Conservation (phyloP, 2,113 vertebrate genomes). For the Synchiropus splendidus region DNA sequence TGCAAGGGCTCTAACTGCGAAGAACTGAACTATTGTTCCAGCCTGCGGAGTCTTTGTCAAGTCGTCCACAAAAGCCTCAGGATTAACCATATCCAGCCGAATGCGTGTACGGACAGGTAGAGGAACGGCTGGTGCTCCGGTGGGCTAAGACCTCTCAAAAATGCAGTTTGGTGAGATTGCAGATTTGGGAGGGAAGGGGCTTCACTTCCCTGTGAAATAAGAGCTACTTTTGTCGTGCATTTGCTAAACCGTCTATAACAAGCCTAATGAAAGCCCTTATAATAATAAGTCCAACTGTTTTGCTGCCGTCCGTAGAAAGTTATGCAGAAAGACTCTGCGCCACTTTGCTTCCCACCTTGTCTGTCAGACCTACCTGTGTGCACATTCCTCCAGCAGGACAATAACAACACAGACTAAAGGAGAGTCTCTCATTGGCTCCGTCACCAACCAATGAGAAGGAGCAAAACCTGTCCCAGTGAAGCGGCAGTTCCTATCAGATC, state of each 20-base stretch:
- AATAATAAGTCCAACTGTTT: not conserved
- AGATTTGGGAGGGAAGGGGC: slow-evolving; percentile 32
- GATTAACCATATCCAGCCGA: slow-evolving; percentile 54
- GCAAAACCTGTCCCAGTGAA: slow-evolving; percentile 39
- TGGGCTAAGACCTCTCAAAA: slow-evolving; percentile 61
- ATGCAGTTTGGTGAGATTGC: slow-evolving; percentile 70
- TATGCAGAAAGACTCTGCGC: too few relatives aligned
- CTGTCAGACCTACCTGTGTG: slow-evolving; percentile 22
- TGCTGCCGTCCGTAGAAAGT: too few relatives aligned
- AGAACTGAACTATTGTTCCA: slow-evolving; percentile 19
- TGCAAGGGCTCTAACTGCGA: too few relatives aligned
- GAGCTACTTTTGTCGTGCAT: too few relatives aligned
- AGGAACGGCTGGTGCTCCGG: slow-evolving; percentile 60
- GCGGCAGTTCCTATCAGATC: slow-evolving; percentile 32
- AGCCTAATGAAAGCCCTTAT: too few relatives aligned
- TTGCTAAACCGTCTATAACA: too few relatives aligned
- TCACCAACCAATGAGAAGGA: slow-evolving; percentile 49
- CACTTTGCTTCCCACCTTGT: slow-evolving; percentile 14
- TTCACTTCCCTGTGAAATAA: slow-evolving; percentile 21
- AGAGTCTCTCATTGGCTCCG: slow-evolving; percentile 42
- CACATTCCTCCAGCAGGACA: slow-evolving; percentile 31
- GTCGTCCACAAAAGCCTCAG: slow-evolving; percentile 54
- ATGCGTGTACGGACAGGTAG: slow-evolving; percentile 63
- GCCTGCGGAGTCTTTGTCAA: slow-evolving; percentile 56
- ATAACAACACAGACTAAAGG: slow-evolving; percentile 32